phyloP scores from a whole-genome alignment of 2,797 vertebrate species.

The Fistularia tabacaria region DNA sequence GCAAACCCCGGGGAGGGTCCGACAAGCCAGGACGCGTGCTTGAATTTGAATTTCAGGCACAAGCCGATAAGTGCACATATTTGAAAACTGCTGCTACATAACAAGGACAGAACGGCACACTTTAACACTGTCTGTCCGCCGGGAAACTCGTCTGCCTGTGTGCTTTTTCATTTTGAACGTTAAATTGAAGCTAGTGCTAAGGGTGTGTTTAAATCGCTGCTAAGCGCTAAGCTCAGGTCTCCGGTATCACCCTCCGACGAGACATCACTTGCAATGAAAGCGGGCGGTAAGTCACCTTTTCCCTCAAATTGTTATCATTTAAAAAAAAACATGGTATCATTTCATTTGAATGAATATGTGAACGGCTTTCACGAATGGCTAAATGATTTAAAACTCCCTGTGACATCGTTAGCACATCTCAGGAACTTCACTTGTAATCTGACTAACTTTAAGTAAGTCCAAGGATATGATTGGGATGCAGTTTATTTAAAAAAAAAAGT shows the following conservation, averaged over 20 bases:
- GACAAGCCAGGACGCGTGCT: constrained; percentile 50
- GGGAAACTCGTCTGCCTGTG: too few species aligned
- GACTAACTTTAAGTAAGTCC: too few species aligned
- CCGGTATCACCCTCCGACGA: constrained; percentile 16
- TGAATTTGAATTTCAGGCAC: constrained; percentile 59
- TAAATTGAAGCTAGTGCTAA: too few species aligned
- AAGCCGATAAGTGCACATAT: constrained; percentile 30
- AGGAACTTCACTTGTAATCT: neutral
- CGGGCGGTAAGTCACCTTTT: constrained; percentile 72
- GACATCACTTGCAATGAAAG: constrained; percentile 77
- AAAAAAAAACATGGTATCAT: too few species aligned
- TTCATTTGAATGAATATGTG: too few species aligned
- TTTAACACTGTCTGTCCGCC: too few species aligned
- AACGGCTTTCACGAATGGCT: too few species aligned
- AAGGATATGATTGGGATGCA: too few species aligned
- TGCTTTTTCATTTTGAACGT: neutral
- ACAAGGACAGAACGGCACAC: neutral
- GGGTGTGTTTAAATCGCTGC: constrained; percentile 24
- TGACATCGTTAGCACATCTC: constrained; percentile 3
- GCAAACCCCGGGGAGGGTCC: constrained; percentile 48
- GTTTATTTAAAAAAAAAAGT: too few species aligned
- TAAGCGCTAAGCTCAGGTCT: constrained; percentile 10
- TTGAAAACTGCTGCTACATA: constrained; percentile 9
- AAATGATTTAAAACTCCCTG: too few species aligned
- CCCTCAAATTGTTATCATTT: neutral